Evolutionary conservation across 1,140 invertebrate species (phyloP), one percentile per base, ranked within the genome.

Genomic region (Drosophila mojavensis): DNA sequence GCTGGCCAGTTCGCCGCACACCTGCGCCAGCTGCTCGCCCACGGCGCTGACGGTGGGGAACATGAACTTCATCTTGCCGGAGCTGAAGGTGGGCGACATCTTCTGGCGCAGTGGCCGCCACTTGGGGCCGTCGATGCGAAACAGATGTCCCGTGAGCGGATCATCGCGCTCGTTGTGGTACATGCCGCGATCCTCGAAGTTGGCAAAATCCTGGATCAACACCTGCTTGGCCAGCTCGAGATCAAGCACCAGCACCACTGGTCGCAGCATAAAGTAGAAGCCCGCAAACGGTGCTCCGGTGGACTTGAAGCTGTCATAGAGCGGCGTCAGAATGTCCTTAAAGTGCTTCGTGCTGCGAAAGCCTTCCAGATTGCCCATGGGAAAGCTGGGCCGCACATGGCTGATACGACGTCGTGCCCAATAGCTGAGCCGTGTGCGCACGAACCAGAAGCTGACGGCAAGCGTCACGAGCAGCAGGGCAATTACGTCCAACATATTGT

Each of bases 41-140:
- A 93, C 93, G 0, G 91, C 91, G 17, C 91, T 85, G 3, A 94
- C 92, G 3, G 92, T 93, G 53, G 91, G 77, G 79, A 94, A 94
- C 94, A 94, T 94, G 9, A 80, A 93, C 81, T 94, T 95, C 81
- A 96, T 93, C 88, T 95, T 96, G 9, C 93, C 93, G 0, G 94
- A 92, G 0, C 93, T 94, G 65, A 95, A 95, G 0, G 94, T 92
- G 5, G 94, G 94, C 0, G 93, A 93, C 55, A 96, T 93, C 68
- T 95, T 94, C 2, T 93, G 91, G 56, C 95, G 91, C 54, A 96
- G 90, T 5, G 93, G 86, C 55, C 93, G 93, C 95, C 95, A 96
- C 33, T 93, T 92, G n/a, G 93, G 91, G 5, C 93, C 94, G 64
- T 93, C 92, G 24, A 94, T 84, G 36, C 93, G 92, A 67, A 94